Evolutionary conservation across 2,888 invertebrate species (phyloP), one percentile per base, ranked within the genome.

Genomic region (Ophion ellenae): DNA sequence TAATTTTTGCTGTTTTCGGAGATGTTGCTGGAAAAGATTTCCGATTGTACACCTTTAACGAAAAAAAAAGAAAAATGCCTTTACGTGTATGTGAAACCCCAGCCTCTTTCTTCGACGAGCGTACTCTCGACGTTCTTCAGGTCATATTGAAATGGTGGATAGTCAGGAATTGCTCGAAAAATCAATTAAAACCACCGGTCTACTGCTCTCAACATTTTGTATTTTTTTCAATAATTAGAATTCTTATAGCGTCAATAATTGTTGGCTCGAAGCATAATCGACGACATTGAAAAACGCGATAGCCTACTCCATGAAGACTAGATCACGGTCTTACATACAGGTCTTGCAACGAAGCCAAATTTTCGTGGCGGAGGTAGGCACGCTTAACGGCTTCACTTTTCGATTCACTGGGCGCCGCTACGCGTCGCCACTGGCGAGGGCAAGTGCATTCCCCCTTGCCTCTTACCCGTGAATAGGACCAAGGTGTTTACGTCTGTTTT

Each of bases 181-280:
- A 78, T 75, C 83, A 74, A 64, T 83, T 77, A 53, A 75, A 75
- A 24, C 47, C 78, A 70, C 70, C 69, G 74, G 64, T 77, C 87
- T 83, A 85, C 84, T 81, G 76, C 79, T 77, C 66, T 87, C 87
- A 85, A 89, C 89, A 90, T 90, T 88, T 90, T 90, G 81, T 76
- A 69, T 78, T 28, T 40, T 61, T 45, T 40, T 66, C 66, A 66
- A 74, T 77, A 74, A 83, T 80, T 70, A 66, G 10, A 78, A 69
- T 74, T 36, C 28, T 11, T 24, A 36, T 59, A 81, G 74, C 83
- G 81, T 81, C 87, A 87, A 84, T 86, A 87, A 87, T 71, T 82
- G 85, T 64, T 57, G 85, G 67, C 86, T 79, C 57, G 36, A 83
- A 87, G 87, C 90, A 87, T 90, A 90, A 69, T 77, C 90, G 86